phyloP scores from a whole-genome alignment of 2,797 vertebrate species.

The Trachurus trachurus region DNA sequence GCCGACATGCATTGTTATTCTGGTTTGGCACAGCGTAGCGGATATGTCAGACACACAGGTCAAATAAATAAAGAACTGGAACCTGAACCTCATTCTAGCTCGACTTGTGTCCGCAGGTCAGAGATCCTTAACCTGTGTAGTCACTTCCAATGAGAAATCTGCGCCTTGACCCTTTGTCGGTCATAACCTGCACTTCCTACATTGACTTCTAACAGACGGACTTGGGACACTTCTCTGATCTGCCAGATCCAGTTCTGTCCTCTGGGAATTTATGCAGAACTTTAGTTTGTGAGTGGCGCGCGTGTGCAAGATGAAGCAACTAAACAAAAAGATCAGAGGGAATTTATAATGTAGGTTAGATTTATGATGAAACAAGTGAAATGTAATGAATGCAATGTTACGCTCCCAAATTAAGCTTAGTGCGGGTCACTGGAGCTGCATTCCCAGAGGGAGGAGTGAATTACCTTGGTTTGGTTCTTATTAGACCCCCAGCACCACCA shows the following conservation, averaged over 20 bases:
- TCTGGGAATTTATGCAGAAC: constrained; percentile 23
- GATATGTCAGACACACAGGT: constrained; percentile 73
- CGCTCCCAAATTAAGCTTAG: constrained; percentile 33
- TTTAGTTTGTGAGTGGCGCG: constrained; percentile 24
- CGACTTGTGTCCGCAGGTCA: constrained; percentile 45
- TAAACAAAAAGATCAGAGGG: constrained; percentile 23
- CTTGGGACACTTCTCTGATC: not conserved
- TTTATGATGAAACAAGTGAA: constrained; percentile 45
- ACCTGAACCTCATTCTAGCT: constrained; percentile 62
- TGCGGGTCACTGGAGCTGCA: constrained; percentile 36
- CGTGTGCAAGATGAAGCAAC: constrained; percentile 2
- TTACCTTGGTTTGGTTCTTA: constrained; percentile 64
- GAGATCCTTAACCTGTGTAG: constrained; percentile 60
- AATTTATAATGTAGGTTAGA: constrained; percentile 35
- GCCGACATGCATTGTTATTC: constrained; percentile 52
- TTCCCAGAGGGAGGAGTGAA: constrained; percentile 58
- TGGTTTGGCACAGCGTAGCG: constrained; percentile 51
- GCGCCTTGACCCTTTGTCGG: constrained; percentile 62
- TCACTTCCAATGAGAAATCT: constrained; percentile 60
- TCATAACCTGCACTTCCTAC: constrained; percentile 44
- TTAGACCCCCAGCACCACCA: constrained; percentile 18
- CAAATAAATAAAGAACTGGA: constrained; percentile 76
- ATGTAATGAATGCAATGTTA: constrained; percentile 41
- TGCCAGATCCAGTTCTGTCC: constrained; percentile 33
- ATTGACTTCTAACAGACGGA: constrained; percentile 28